A percentile compares a stretch with the other conserved stretches of the same genome.
These are phyloP conservation scores for Henicopernis longicauda DNA, from an alignment of 2,113 vertebrate species.

Conservation along the genomic window DNA sequence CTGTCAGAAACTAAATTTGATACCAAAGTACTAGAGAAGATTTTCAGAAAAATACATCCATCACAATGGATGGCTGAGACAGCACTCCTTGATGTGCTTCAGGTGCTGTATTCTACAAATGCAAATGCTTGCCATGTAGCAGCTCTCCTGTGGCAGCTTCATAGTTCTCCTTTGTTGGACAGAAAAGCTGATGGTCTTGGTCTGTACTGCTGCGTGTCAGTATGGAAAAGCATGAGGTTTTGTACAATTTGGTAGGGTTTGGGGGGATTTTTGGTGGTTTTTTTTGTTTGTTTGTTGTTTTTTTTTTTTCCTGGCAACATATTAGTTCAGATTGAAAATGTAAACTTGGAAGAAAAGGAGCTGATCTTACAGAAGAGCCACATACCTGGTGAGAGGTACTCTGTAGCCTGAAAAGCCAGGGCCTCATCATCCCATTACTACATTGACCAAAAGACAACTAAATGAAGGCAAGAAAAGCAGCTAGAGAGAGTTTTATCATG, in stretches of 20 bases:
- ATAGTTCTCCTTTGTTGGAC: background rate
- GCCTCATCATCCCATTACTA: background rate
- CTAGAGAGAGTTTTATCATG: background rate
- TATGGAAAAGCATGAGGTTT: background rate
- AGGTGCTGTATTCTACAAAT: background rate
- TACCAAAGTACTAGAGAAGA: background rate
- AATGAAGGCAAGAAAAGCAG: background rate
- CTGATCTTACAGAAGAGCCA: background rate
- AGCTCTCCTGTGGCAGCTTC: background rate
- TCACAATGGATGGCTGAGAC: background rate
- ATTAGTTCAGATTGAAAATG: background rate
- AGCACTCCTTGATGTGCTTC: background rate
- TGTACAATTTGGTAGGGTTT: background rate
- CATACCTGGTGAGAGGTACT: background rate
- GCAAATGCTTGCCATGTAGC: background rate
- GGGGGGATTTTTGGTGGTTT: background rate
- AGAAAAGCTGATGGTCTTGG: background rate
- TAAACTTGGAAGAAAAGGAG: background rate
- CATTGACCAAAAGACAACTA: background rate
- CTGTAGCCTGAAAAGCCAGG: background rate
- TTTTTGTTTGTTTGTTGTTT: too few species aligned
- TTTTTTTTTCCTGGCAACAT: background rate
- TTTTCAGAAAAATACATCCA: background rate
- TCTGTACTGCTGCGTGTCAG: background rate
- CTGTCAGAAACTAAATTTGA: background rate